Percentiles rank a stretch among this genome's conserved stretches.
These are phyloP conservation scores for Hemistola chrysoprasaria DNA, from an alignment of 2,888 invertebrate species.

Conservation along the genomic window DNA sequence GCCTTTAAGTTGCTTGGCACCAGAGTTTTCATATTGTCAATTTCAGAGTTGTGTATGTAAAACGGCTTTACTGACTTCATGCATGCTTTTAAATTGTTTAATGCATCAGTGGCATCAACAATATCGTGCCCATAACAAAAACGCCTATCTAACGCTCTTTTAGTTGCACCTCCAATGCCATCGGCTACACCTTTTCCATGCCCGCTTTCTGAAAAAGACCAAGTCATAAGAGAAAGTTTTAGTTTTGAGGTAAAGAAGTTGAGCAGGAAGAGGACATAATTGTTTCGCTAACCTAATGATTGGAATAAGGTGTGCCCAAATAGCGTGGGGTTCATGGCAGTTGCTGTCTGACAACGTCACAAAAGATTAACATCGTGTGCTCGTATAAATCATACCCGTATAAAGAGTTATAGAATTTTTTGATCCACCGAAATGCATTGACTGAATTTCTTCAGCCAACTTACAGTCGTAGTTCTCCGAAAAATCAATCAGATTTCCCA, in stretches of 20 bases:
- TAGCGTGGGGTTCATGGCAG: conserved; percentile 18
- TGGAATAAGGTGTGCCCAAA: conserved; percentile 16
- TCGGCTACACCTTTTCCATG: conserved; percentile 18
- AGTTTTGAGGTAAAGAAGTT: neutral
- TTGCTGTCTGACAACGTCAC: conserved; percentile 10
- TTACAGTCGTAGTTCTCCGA: conserved; percentile 17
- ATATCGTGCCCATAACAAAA: conserved; percentile 7
- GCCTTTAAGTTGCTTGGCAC: conserved; percentile 8
- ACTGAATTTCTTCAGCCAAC: conserved; percentile 10
- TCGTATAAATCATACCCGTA: conserved; percentile 8
- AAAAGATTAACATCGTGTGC: conserved; percentile 8
- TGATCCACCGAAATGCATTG: conserved; percentile 17
- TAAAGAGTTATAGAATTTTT: conserved; percentile 10
- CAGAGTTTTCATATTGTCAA: conserved; percentile 7
- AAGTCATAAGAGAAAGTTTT: conserved; percentile 2
- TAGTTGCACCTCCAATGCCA: conserved; percentile 10
- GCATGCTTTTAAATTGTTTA: conserved; percentile 1
- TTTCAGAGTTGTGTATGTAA: conserved; percentile 5
- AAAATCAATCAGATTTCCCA: conserved; percentile 9
- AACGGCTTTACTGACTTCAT: conserved; percentile 13
- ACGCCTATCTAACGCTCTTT: conserved; percentile 6
- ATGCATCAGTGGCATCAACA: conserved; percentile 8
- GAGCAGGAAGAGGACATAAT: neutral
- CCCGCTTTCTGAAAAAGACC: conserved; percentile 17
- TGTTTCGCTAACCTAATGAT: conserved; percentile 4